Evolutionary conservation across 2,888 invertebrate genomes (phyloP).

Genomic region (Tenthredo livida): DNA sequence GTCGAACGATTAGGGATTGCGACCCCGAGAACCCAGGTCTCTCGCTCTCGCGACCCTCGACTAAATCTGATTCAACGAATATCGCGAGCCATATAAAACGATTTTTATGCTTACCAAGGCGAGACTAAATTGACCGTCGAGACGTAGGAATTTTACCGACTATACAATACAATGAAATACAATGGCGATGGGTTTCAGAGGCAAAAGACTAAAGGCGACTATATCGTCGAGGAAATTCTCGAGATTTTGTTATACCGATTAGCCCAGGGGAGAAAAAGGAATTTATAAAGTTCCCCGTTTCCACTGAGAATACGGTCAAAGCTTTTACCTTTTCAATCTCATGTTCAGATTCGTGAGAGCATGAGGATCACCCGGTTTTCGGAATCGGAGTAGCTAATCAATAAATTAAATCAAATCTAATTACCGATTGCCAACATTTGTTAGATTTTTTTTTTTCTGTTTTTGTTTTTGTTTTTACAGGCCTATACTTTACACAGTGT

Average conservation of each 20-base stretch:
- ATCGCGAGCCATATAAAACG: conserved; percentile 4
- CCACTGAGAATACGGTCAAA: not conserved
- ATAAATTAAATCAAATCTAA: not conserved
- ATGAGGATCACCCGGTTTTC: not conserved
- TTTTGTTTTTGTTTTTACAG: not conserved
- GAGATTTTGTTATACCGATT: conserved; percentile 27
- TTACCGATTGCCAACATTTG: not conserved
- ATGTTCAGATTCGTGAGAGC: conserved; percentile 5
- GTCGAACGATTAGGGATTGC: conserved; percentile 31
- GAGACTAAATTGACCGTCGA: conserved; percentile 48
- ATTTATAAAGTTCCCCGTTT: not conserved
- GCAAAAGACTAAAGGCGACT: not conserved
- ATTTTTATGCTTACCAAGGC: conserved; percentile 47
- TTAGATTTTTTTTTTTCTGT: not conserved
- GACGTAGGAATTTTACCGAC: conserved; percentile 45
- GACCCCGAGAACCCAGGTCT: not conserved
- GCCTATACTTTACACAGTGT: not conserved
- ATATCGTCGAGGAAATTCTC: not conserved
- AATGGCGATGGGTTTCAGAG: not conserved
- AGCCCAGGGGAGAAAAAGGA: not conserved
- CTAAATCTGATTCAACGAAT: conserved; percentile 45
- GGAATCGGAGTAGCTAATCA: not conserved
- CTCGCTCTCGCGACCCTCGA: conserved; percentile 26
- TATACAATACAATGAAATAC: not conserved
- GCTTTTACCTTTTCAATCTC: conserved; percentile 37